Evolutionary conservation across 2,797 vertebrate genomes (phyloP), one percentile per base, ranked within the genome.

Genomic region (Acrossocheilus wenchowensis): DNA sequence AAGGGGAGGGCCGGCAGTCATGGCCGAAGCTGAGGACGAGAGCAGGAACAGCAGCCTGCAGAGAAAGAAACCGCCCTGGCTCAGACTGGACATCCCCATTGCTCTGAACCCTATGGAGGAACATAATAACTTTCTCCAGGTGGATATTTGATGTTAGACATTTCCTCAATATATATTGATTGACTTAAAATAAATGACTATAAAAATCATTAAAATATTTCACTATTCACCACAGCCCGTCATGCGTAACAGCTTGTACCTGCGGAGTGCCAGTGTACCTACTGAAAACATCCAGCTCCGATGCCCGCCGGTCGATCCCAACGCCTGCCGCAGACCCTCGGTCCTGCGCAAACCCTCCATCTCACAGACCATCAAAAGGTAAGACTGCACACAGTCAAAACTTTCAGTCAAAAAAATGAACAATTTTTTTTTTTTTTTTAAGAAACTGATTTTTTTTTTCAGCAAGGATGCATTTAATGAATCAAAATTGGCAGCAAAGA

Each of bases 331-430:
- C 90, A 95, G 97, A 89, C 95, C 95, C 0, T 94, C 90, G n/a
- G 90, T 95, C 52, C 97, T 97, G 86, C 95, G 97, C 75, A 94
- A 97, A 91, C 96, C 95, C 21, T 98, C 98, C 48, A 96, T 99
- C 93, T 97, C 97, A 26, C 96, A 98, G 93, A 97, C 97, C 88
- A 97, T 99, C 93, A 97, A 95, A 92, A 98, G 97, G 98, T 99
- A 90, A 85, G 87, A 83, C 45, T 6, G 72, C 80, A 62, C 2
- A 50, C 41, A 21, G 21, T 64, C 3, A 60, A 60, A 78, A 41
- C 19, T 41, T 17, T 26, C 26, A 26, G 26, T 26, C 26, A 26
- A 26, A 26, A 26, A 26, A 26, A 26, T 26, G 14, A 26, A 43
- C 15, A 1, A 4, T 48, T 48, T 12, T 21, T 41, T 57, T 9